Evolutionary conservation across 2,888 invertebrate genomes (phyloP).

Genomic region (Rhingia campestris): DNA sequence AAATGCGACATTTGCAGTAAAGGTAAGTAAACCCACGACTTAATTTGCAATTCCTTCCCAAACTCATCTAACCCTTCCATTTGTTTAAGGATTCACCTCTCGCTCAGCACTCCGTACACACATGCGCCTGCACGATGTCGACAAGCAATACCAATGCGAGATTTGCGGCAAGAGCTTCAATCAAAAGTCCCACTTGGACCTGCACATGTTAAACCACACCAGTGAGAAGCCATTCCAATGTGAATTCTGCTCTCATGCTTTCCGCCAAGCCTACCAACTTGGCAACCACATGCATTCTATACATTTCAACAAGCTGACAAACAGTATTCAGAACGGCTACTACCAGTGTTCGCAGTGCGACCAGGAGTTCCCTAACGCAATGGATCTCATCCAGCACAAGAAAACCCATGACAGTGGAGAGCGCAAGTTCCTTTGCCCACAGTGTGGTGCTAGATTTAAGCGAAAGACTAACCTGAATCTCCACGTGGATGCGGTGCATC

Average conservation of each 20-base stretch:
- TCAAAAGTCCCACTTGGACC: conserved; percentile 63
- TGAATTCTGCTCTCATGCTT: conserved; percentile 63
- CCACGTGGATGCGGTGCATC: conserved; percentile 60
- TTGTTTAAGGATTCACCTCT: conserved; percentile 71
- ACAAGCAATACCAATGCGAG: conserved; percentile 63
- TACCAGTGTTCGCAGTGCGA: conserved; percentile 50
- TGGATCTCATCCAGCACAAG: conserved; percentile 52
- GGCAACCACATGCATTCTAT: conserved; percentile 62
- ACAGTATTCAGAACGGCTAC: conserved; percentile 32
- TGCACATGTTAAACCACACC: conserved; percentile 64
- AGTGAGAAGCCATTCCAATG: conserved; percentile 62
- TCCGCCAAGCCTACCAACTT: conserved; percentile 58
- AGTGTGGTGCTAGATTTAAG: conserved; percentile 57
- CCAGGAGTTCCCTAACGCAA: conserved; percentile 31
- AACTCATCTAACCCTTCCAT: not conserved
- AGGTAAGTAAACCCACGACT: conserved; percentile 30
- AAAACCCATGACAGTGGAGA: conserved; percentile 51
- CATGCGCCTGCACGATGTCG: conserved; percentile 60
- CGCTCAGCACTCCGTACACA: conserved; percentile 75
- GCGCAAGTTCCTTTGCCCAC: conserved; percentile 53
- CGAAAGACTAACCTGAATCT: conserved; percentile 43
- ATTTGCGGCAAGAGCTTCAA: conserved; percentile 67
- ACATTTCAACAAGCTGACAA: conserved; percentile 37
- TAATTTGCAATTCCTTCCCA: not conserved
- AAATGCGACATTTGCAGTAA: conserved; percentile 77